Evolutionary conservation across 2,797 vertebrate genomes (phyloP).

Genomic region (Limosa lapponica): DNA sequence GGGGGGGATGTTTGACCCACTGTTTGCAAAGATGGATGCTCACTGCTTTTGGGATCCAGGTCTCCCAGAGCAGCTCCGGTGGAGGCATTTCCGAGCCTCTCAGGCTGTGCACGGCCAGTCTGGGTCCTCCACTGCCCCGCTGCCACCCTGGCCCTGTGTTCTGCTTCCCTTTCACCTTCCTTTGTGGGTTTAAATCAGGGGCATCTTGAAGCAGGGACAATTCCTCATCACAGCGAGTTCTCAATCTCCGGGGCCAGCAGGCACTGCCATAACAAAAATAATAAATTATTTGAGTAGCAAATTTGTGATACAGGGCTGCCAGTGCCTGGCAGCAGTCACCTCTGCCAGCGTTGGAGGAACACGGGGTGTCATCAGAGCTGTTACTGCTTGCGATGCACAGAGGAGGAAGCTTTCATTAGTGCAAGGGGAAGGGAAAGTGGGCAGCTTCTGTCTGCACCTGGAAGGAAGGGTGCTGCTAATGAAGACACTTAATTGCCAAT

Average conservation of each 20-base stretch:
- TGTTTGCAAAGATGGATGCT: not conserved
- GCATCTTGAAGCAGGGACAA: not conserved
- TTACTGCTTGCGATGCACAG: not conserved
- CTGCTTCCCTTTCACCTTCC: not conserved
- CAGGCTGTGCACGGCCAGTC: not conserved
- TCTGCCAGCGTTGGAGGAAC: not conserved
- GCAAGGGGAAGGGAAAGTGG: not conserved
- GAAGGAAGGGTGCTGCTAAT: not conserved
- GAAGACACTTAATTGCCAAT: not conserved
- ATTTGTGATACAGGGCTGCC: not conserved
- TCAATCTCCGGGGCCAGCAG: not conserved
- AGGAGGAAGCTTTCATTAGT: not conserved
- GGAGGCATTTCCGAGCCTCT: not conserved
- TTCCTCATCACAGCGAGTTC: not conserved
- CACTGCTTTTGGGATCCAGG: not conserved
- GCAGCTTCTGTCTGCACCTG: not conserved
- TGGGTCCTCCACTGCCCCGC: not conserved
- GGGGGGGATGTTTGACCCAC: not conserved
- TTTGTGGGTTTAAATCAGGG: not conserved
- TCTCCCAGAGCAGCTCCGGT: not conserved
- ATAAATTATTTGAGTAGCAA: rapidly evolving
- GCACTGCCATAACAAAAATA: not conserved
- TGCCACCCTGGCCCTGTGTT: not conserved
- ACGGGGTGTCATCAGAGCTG: not conserved
- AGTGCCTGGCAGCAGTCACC: not conserved